Conservation (phyloP, 2,888 invertebrate genomes). For the Linnaemya tessellans region DNA sequence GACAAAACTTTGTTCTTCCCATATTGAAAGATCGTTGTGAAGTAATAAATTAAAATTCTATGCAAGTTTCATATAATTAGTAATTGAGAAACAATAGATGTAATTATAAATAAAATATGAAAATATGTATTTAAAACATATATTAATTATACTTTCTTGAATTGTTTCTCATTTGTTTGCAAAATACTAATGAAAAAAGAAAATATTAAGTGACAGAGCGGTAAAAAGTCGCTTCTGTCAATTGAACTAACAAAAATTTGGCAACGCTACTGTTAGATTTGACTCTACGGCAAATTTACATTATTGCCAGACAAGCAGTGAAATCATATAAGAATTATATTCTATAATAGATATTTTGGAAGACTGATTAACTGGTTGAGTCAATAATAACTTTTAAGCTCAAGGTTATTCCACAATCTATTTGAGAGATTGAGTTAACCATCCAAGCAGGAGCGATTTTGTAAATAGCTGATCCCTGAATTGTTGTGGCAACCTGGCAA, state of each 20-base stretch:
- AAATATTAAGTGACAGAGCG: constrained; percentile 62
- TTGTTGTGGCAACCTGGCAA: too few species aligned
- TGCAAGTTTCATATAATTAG: not conserved
- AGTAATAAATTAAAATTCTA: not conserved
- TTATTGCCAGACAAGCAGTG: not conserved
- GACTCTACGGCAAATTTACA: not conserved
- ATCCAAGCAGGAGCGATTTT: too few species aligned
- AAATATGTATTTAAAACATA: constrained; percentile 7
- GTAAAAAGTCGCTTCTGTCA: constrained; percentile 66
- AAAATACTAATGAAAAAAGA: constrained; percentile 58
- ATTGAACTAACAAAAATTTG: constrained; percentile 5
- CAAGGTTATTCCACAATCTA: too few species aligned
- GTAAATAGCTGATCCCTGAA: too few species aligned
- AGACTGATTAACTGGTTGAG: too few species aligned
- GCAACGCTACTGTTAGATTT: constrained; percentile 10
- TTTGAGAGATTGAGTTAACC: too few species aligned
- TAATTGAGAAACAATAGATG: not conserved
- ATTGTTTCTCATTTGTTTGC: constrained; percentile 56
- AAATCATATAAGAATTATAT: too few species aligned
- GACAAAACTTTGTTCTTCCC: constrained; percentile 72
- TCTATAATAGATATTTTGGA: too few species aligned
- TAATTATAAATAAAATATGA: constrained; percentile 1
- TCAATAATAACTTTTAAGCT: too few species aligned
- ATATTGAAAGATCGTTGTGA: constrained; percentile 45
- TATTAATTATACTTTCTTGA: constrained; percentile 3